These are phyloP conservation scores for Ennomos fuscantarius DNA, from an alignment of 2,888 invertebrate genomes.

Conservation along the genomic window DNA sequence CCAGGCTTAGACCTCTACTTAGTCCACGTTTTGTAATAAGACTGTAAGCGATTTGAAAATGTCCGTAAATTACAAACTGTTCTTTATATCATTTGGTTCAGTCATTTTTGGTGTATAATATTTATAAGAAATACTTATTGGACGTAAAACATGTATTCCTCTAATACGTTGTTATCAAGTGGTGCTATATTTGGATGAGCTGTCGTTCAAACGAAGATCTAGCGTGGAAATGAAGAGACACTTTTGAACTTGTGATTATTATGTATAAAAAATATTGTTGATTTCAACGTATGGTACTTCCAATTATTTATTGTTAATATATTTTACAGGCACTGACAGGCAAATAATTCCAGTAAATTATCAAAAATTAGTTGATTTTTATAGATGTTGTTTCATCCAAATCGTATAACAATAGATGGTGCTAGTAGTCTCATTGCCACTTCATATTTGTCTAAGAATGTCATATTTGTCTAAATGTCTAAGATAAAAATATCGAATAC, in stretches of 20 bases:
- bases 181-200: constrained; percentile 73
- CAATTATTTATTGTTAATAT: too few relatives aligned
- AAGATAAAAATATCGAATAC: too few relatives aligned
- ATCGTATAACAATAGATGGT: constrained; percentile 7
- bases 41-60: too few relatives aligned
- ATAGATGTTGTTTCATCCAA: not conserved
- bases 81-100: constrained; percentile 8
- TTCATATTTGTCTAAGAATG: too few relatives aligned
- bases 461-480: too few relatives aligned
- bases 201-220: constrained; percentile 59
- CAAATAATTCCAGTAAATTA: constrained; percentile 4
- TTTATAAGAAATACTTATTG: constrained; percentile 66
- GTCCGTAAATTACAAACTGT: constrained; percentile 11
- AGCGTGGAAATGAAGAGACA: constrained; percentile 44
- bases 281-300: too few relatives aligned
- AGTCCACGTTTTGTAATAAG: too few relatives aligned
- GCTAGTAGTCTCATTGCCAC: not conserved
- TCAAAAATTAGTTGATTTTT: not conserved
- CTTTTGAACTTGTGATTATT: too few relatives aligned
- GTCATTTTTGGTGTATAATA: not conserved
- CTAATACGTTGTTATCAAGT: constrained; percentile 79
- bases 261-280: too few relatives aligned
- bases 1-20: too few relatives aligned
- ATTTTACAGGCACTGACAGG: too few relatives aligned
- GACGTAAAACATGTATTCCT: constrained; percentile 73